These are phyloP conservation scores for Anthoscopus minutus DNA, from an alignment of 2,113 vertebrate genomes.

Conservation along the genomic window DNA sequence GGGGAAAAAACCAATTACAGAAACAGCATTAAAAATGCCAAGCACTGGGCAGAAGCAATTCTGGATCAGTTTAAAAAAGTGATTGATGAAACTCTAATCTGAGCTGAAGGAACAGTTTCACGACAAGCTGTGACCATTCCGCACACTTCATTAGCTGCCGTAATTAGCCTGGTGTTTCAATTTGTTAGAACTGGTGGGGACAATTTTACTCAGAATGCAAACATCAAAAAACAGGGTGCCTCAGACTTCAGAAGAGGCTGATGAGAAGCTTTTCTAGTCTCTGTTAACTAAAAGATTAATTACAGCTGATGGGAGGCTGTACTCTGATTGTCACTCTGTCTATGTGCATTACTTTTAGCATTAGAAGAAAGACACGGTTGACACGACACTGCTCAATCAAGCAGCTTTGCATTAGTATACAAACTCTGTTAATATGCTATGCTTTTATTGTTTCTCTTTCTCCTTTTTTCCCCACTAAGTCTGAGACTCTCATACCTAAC, in stretches of 20 bases:
- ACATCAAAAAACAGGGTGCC: conserved; percentile 84
- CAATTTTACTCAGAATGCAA: conserved; percentile 85
- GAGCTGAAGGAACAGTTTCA: conserved; percentile 88
- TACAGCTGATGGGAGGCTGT: conserved; percentile 81
- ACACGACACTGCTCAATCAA: conserved; percentile 68
- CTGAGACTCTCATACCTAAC: neutral
- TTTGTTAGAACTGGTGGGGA: conserved; percentile 92
- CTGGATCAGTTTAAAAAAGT: conserved; percentile 88
- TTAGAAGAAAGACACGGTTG: conserved; percentile 71
- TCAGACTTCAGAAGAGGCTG: conserved; percentile 86
- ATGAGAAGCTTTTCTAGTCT: conserved; percentile 84
- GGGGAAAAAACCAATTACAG: conserved; percentile 84
- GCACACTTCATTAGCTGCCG: conserved; percentile 95
- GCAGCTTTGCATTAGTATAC: conserved; percentile 39
- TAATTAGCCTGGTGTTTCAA: conserved; percentile 96
- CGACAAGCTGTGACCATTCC: conserved; percentile 90
- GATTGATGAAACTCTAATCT: conserved; percentile 96
- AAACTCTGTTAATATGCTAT: conserved; percentile 60
- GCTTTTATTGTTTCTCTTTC: conserved; percentile 56
- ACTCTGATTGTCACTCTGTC: conserved; percentile 82
- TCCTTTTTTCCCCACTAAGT: fast-evolving
- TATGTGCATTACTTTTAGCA: conserved; percentile 76
- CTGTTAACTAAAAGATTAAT: conserved; percentile 94
- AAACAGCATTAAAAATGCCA: conserved; percentile 84
- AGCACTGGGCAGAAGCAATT: conserved; percentile 77